Conservation (phyloP, 2,797 vertebrate species). For the Pangasius macronema region DNA sequence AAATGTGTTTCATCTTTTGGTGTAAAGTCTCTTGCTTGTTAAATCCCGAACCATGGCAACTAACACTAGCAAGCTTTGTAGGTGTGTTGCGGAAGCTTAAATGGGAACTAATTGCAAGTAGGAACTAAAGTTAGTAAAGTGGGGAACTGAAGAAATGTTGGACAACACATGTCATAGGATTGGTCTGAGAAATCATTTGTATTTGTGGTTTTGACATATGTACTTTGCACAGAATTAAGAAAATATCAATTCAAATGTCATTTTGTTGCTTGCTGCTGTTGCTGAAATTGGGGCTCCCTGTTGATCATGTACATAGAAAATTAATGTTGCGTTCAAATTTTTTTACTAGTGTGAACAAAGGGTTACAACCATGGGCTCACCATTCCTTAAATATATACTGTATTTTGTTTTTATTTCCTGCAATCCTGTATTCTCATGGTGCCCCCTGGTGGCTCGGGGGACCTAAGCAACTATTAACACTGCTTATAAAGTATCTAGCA, state of each 20-base stretch:
- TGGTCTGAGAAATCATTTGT: not conserved
- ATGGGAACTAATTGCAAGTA: not conserved
- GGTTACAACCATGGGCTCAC: not conserved
- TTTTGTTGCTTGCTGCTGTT: not conserved
- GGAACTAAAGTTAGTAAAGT: not conserved
- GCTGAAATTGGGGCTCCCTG: not conserved
- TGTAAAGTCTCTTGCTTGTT: not conserved
- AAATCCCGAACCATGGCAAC: not conserved
- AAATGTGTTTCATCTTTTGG: not conserved
- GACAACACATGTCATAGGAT: not conserved
- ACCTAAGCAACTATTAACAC: not conserved
- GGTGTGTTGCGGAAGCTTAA: not conserved
- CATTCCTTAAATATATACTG: not conserved
- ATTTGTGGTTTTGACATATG: not conserved
- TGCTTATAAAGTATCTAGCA: not conserved
- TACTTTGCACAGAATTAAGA: not conserved
- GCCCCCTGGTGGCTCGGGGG: not conserved
- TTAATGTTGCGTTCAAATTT: not conserved
- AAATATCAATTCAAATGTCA: not conserved
- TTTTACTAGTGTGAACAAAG: not conserved
- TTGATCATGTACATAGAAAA: not conserved
- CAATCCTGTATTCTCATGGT: not conserved
- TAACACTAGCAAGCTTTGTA: not conserved
- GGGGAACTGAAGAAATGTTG: not conserved
- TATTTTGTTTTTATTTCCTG: not conserved